phyloP scores from a whole-genome alignment of 2,797 vertebrate species.

The Anguilla pacifica region DNA sequence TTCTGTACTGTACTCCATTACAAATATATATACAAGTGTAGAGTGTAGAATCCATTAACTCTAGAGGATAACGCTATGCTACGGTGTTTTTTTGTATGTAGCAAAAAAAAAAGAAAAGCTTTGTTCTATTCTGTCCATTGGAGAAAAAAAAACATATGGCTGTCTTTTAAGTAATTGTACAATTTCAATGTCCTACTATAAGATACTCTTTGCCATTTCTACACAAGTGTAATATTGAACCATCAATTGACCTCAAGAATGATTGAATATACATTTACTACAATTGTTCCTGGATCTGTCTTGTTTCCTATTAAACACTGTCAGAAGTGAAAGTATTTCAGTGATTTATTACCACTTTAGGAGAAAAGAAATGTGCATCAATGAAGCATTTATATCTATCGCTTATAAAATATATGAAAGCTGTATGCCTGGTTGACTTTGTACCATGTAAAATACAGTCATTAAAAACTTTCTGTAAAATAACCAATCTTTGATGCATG shows the following conservation, averaged over 20 bases:
- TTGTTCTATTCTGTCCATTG: constrained; percentile 6
- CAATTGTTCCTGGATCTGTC: constrained; percentile 27
- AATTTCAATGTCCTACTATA: constrained; percentile 10
- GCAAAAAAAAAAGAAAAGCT: constrained; percentile 24
- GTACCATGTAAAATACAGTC: constrained; percentile 37
- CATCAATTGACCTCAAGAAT: constrained; percentile 35
- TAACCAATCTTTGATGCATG: not conserved
- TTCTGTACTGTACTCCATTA: constrained; percentile 45
- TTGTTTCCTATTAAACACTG: constrained; percentile 23
- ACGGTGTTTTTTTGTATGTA: constrained; percentile 27
- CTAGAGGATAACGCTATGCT: constrained; percentile 15
- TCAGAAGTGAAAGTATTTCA: constrained; percentile 24
- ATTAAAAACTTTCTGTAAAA: constrained; percentile 19
- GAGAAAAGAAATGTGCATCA: constrained; percentile 19
- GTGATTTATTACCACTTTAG: constrained; percentile 23
- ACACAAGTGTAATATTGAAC: constrained; percentile 26
- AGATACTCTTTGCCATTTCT: constrained; percentile 30
- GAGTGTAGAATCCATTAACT: constrained; percentile 34
- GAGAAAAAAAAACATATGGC: constrained; percentile 20
- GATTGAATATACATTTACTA: constrained; percentile 29
- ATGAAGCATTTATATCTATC: constrained; percentile 15
- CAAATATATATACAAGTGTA: constrained; percentile 30
- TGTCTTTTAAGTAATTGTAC: constrained; percentile 27
- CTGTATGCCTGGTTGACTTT: constrained; percentile 40
- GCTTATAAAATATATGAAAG: constrained; percentile 28